These are phyloP conservation scores for Petrophora chlorosata DNA, from an alignment of 2,888 invertebrate genomes.

Conservation along the genomic window DNA sequence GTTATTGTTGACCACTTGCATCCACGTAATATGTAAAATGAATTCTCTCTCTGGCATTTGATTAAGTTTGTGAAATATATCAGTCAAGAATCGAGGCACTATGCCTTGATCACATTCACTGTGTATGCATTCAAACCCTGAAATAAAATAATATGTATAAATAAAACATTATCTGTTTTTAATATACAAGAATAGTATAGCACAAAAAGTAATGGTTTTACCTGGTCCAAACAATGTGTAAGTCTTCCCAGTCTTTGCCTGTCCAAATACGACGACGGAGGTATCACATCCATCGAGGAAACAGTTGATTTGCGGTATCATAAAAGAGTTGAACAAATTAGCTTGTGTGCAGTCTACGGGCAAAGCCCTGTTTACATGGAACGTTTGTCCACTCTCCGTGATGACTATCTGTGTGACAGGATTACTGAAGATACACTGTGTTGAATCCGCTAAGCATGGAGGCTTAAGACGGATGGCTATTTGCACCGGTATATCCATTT, in stretches of 20 bases:
- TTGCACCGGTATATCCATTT: conserved; percentile 89
- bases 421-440: conserved; percentile 84
- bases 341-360: conserved; percentile 86
- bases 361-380: conserved; percentile 78
- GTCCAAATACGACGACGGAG: conserved; percentile 88
- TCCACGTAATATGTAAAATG: conserved; percentile 88
- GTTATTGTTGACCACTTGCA: conserved; percentile 88
- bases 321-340: conserved; percentile 85
- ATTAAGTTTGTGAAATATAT: conserved; percentile 87
- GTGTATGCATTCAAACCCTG: conserved; percentile 80
- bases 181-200: too few relatives aligned
- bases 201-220: conserved; percentile 44
- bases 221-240: conserved; percentile 89
- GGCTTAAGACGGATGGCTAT: conserved; percentile 88
- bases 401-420: conserved; percentile 84
- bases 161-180: too few relatives aligned
- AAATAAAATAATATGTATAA: not conserved
- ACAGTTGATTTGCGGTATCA: conserved; percentile 86
- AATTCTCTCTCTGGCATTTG: conserved; percentile 86
- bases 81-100: conserved; percentile 88
- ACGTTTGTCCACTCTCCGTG: conserved; percentile 84
- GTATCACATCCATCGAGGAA: conserved; percentile 90
- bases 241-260: conserved; percentile 87
- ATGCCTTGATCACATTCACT: conserved; percentile 89
- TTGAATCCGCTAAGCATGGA: conserved; percentile 79